Evolutionary conservation across 2,113 vertebrate species (phyloP).

Genomic region (Psittacula cyanocephala): DNA sequence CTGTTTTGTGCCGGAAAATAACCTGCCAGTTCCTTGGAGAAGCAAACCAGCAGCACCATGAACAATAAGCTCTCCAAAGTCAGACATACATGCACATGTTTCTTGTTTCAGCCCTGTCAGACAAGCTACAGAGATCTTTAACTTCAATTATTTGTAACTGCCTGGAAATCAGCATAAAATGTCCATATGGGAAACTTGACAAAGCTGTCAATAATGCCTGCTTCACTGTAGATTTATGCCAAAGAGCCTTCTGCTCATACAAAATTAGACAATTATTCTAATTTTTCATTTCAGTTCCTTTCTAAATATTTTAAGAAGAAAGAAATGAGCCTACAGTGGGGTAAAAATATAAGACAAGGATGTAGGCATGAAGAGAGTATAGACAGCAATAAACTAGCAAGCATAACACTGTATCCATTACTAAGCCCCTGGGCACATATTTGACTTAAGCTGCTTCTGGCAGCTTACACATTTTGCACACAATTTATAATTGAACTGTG

Average conservation of each 20-base stretch:
- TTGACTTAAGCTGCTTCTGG: not conserved
- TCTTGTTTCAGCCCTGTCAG: slow-evolving; percentile 15
- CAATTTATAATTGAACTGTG: not conserved
- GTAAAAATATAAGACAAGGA: not conserved
- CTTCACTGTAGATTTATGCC: not conserved
- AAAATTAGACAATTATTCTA: not conserved
- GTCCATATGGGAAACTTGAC: slow-evolving; percentile 15
- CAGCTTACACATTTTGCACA: not conserved
- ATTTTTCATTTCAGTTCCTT: not conserved
- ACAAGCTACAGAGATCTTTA: slow-evolving; percentile 3
- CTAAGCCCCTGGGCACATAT: not conserved
- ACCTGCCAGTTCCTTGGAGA: not conserved
- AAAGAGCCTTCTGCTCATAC: not conserved
- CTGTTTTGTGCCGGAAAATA: not conserved
- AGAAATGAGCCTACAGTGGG: not conserved
- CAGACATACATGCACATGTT: not conserved
- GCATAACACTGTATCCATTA: not conserved
- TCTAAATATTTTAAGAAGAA: not conserved
- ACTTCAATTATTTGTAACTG: slow-evolving; percentile 27
- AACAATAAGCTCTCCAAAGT: not conserved
- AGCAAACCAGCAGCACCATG: not conserved
- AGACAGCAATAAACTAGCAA: not conserved
- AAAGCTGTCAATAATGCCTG: slow-evolving; percentile 26
- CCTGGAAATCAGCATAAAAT: slow-evolving; percentile 4
- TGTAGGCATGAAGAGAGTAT: not conserved